Evolutionary conservation across 2,797 vertebrate genomes (phyloP).

Genomic region (Aphelocoma californica): DNA sequence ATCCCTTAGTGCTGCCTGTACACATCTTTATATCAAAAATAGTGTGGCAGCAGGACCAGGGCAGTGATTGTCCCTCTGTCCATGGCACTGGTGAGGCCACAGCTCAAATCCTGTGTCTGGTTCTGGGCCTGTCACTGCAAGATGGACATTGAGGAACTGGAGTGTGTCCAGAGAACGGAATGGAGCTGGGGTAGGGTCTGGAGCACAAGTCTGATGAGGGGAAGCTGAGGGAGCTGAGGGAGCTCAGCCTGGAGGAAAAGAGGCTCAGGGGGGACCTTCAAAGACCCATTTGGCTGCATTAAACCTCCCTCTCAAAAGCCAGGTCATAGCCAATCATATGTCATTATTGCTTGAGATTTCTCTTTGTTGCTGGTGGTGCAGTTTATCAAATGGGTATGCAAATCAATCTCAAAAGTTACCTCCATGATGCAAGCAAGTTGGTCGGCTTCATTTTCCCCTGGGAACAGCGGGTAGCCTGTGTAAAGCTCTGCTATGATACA

Average conservation of each 20-base stretch:
- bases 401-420: slow-evolving; percentile 69
- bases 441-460: slow-evolving; percentile 91
- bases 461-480: slow-evolving; percentile 89
- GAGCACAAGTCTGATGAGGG: background rate
- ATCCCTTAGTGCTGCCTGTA: background rate
- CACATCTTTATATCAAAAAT: background rate
- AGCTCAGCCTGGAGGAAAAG: background rate
- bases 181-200: fast-evolving
- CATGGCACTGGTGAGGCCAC: background rate
- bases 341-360: background rate
- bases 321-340: background rate
- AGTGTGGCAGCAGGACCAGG: background rate
- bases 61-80: background rate
- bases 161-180: fast-evolving
- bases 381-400: background rate
- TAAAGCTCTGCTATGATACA: slow-evolving; percentile 92
- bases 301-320: background rate
- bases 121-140: background rate
- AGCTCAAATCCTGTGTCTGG: background rate
- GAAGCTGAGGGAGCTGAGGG: background rate
- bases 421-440: slow-evolving; percentile 96
- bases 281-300: background rate
- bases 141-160: background rate
- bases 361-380: background rate
- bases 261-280: background rate